Evolutionary conservation across 2,888 invertebrate species (phyloP).

Genomic region (Sarcophaga variegata): DNA sequence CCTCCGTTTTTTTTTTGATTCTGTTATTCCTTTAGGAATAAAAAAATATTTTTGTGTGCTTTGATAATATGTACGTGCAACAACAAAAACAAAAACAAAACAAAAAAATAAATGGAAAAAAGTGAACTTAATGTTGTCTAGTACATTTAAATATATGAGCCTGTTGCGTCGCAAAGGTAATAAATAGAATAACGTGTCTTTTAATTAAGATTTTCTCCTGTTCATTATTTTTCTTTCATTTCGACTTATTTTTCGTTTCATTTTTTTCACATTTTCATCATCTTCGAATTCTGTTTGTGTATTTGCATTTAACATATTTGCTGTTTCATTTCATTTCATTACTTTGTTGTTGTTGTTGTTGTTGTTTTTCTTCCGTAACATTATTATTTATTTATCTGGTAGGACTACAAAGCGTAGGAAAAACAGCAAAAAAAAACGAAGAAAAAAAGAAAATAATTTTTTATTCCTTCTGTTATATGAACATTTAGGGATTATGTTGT

Average conservation of each 20-base stretch:
- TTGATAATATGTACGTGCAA: background rate
- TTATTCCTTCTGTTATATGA: constrained; percentile 52
- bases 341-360: background rate
- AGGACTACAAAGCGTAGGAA: background rate
- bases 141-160: constrained; percentile 62
- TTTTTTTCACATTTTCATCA: constrained; percentile 9
- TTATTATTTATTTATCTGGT: constrained; percentile 30
- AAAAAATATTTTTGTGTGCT: constrained; percentile 35
- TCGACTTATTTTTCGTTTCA: background rate
- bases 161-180: constrained; percentile 68
- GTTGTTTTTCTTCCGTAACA: constrained; percentile 10
- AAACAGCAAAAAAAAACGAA: background rate
- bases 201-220: constrained; percentile 66
- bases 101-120: background rate
- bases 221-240: constrained; percentile 32
- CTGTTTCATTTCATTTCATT: constrained; percentile 13
- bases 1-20: background rate
- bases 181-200: constrained; percentile 67
- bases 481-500: constrained; percentile 56
- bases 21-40: constrained; percentile 47
- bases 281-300: constrained; percentile 27
- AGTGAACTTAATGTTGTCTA: constrained; percentile 11
- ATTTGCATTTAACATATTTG: constrained; percentile 18
- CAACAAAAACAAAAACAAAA: constrained; percentile 11
- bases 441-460: constrained; percentile 33